Conservation (phyloP, 2,113 vertebrate genomes). For the Ahaetulla prasina region DNA sequence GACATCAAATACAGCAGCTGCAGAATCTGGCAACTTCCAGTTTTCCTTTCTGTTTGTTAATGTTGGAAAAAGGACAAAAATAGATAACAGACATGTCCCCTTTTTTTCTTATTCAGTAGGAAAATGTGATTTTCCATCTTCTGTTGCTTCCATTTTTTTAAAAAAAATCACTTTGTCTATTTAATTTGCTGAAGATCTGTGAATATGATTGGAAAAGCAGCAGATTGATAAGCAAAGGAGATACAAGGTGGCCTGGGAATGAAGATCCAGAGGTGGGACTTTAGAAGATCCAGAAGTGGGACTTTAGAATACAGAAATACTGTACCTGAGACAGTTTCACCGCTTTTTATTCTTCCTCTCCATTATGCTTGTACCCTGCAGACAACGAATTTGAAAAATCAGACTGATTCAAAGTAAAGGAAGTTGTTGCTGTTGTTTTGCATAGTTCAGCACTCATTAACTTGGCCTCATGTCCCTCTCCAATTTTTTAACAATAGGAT, state of each 20-base stretch:
- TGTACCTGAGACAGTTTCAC: no score
- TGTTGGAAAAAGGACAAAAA: constrained; percentile 3
- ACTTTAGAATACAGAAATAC: background rate
- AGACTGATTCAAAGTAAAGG: background rate
- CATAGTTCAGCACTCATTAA: background rate
- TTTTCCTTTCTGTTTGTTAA: background rate
- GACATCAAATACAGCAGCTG: background rate
- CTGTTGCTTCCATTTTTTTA: background rate
- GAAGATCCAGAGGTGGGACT: background rate
- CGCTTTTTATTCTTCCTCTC: background rate
- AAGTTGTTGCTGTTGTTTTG: no score
- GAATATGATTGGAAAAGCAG: background rate
- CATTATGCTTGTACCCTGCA: background rate
- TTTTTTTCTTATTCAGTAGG: background rate
- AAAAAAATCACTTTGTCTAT: background rate
- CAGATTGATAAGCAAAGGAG: background rate
- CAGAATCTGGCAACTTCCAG: background rate
- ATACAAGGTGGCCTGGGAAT: background rate
- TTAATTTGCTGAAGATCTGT: background rate
- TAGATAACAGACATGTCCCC: background rate
- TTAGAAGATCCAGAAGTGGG: background rate
- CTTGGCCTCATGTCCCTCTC: background rate
- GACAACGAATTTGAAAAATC: background rate
- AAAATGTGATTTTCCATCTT: background rate
- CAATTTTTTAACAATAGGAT: background rate